phyloP scores from a whole-genome alignment of 2,113 vertebrate species.

The Hippocampus abdominalis region DNA sequence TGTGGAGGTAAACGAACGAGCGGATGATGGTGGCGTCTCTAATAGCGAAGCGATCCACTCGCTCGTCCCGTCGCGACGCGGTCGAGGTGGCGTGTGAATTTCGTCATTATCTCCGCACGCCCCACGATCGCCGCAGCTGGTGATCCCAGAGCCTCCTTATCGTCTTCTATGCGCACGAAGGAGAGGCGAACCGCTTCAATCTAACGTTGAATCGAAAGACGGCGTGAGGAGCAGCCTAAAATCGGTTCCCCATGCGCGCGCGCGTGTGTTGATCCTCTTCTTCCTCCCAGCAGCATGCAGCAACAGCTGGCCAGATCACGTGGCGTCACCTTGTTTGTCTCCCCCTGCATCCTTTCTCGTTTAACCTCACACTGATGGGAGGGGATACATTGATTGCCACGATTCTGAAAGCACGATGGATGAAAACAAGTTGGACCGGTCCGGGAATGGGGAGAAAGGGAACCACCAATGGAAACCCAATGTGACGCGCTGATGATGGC shows the following conservation, averaged over 20 bases:
- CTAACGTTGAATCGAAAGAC: constrained; percentile 59
- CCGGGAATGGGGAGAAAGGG: neutral
- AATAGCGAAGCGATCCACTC: constrained; percentile 41
- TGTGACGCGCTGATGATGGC: neutral
- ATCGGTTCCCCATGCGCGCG: constrained; percentile 21
- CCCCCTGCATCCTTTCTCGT: constrained; percentile 5
- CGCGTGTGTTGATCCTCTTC: constrained; percentile 38
- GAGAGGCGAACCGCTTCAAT: constrained; percentile 51
- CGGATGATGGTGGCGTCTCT: constrained; percentile 16
- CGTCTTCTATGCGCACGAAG: constrained; percentile 31
- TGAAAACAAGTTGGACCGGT: neutral
- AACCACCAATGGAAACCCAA: neutral
- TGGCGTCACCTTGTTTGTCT: constrained; percentile 43
- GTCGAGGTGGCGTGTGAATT: constrained; percentile 17
- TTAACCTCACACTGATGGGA: neutral
- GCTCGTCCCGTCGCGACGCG: constrained; percentile 29
- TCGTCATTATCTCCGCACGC: constrained; percentile 35
- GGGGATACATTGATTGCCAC: neutral
- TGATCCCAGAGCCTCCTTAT: constrained; percentile 35
- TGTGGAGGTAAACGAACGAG: constrained; percentile 21
- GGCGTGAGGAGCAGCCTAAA: constrained; percentile 22
- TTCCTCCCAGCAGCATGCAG: constrained; percentile 54
- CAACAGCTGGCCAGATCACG: constrained; percentile 70
- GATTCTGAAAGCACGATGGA: neutral
- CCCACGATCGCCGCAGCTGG: constrained; percentile 17